A percentile compares a stretch with the other conserved stretches of the same genome.
Conservation (phyloP, 2,113 vertebrate species). For the Lontra canadensis region DNA sequence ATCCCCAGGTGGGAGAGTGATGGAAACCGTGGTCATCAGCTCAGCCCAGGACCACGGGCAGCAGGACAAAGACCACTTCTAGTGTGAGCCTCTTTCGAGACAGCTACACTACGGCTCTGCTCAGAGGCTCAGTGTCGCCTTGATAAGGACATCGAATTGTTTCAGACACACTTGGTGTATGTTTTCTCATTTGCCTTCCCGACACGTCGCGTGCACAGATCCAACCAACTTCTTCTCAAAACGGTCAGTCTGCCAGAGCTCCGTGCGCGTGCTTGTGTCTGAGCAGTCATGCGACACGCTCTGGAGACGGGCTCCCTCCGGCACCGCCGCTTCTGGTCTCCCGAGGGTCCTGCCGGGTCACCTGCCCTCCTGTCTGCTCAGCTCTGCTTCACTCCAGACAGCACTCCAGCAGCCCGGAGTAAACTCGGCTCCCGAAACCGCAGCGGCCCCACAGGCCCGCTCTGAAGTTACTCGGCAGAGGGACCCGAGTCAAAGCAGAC, state of each 20-base stretch:
- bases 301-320: too few species aligned
- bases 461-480: too few species aligned
- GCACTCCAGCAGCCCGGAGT: too few species aligned
- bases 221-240: background rate
- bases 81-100: background rate
- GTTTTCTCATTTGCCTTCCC: background rate
- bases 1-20: too few species aligned
- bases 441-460: background rate
- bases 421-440: background rate
- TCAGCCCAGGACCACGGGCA: too few species aligned
- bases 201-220: background rate
- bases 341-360: too few species aligned
- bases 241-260: too few species aligned
- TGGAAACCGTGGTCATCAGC: background rate
- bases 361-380: too few species aligned
- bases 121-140: background rate
- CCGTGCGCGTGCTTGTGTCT: background rate
- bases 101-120: background rate
- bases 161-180: background rate
- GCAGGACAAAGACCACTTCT: background rate
- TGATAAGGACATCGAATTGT: accelerated
- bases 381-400: background rate
- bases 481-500: background rate
- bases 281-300: accelerated
- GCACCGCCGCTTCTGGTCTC: background rate